Base-by-base conservation (phyloP, 2,797 vertebrate species). In the Rhinatrema bivittatum region DNA sequence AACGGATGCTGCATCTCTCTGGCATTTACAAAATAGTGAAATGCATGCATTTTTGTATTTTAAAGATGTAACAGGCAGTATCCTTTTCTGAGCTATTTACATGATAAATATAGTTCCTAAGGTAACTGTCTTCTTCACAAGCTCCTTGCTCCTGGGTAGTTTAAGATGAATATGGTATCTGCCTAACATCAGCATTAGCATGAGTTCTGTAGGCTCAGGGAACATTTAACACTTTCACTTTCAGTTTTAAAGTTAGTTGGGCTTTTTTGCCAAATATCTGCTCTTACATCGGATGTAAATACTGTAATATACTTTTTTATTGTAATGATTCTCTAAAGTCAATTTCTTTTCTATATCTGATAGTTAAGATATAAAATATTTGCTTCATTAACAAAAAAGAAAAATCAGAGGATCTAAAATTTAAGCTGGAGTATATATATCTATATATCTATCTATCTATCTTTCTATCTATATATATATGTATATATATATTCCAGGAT, bases 21-120 rank as follows among this genome's bases (percentile, higher is more conserved):
- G 92, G 91, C 92, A 94, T 95, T 94, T 94, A 86, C 89, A 81
- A 84, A 87, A 83, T 75, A 89, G 81, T 87, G 85, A 90, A 82
- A 89, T 81, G 88, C 84, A 85, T 58, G 82, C 78, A 65, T 54
- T 56, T 81, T 61, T 57, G 65, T 81, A 60, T 70, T 70, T 79
- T 76, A 51, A 76, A 74, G 71, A 77, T 53, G 67, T 77, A 68
- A 79, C 78, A 76, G 73, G 61, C 75, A 66, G 65, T 54, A 52
- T 77, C 77, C 74, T 67, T 75, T 76, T 56, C 79, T 65, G 51
- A 71, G 66, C 62, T 76, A 50, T 74, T 69, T 72, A 59, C 69
- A 51, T 71, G 72, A 79, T 65, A 75, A 78, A 81, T 71, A 72
- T 60, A 62, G 68, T 53, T 45, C 49, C 29, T 32, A 55, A 74